These are phyloP conservation scores for Vulpes ferrilata DNA, from an alignment of 2,113 vertebrate species.

Conservation along the genomic window DNA sequence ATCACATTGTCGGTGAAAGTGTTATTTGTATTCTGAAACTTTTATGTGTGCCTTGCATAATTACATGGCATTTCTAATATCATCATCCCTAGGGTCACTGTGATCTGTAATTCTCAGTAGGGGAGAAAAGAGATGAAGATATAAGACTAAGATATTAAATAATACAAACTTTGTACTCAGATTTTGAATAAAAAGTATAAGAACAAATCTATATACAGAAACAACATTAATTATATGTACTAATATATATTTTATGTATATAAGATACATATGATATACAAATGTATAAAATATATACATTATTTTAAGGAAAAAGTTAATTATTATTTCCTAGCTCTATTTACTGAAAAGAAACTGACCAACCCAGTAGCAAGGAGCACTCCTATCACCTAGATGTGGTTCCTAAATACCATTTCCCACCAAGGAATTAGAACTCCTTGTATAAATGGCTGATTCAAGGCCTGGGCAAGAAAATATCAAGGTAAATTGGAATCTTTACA, in stretches of 20 bases:
- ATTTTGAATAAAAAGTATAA: background rate
- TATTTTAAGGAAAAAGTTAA: conserved; percentile 36
- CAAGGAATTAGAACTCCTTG: background rate
- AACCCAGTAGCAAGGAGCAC: background rate
- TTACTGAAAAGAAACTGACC: conserved; percentile 24
- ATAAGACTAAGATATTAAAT: background rate
- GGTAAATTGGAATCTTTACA: conserved; percentile 30
- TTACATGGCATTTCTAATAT: background rate
- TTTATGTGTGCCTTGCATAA: background rate
- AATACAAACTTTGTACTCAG: background rate
- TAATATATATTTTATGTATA: background rate
- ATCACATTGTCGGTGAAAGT: background rate
- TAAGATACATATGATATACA: background rate
- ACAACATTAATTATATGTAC: background rate
- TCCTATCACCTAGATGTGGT: background rate
- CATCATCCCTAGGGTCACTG: background rate
- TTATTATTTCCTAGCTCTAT: background rate
- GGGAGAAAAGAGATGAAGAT: background rate
- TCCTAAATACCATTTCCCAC: background rate
- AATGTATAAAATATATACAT: background rate
- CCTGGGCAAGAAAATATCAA: background rate
- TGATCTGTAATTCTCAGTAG: background rate
- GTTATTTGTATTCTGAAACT: background rate
- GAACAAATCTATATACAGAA: background rate
- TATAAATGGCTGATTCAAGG: background rate